Evolutionary conservation across 2,888 invertebrate species (phyloP).

Genomic region (Oxytorus armatus): DNA sequence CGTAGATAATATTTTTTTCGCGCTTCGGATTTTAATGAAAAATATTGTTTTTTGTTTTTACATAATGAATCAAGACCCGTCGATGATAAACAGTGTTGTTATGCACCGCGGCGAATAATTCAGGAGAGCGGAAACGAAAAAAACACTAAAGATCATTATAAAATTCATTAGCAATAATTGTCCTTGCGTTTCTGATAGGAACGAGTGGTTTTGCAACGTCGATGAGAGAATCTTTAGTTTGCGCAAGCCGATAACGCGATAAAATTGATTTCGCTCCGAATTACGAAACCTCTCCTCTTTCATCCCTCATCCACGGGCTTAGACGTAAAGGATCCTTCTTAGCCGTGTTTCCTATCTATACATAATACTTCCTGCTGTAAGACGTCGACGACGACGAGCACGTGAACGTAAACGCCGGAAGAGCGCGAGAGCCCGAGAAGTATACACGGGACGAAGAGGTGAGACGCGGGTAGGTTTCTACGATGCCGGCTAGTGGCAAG

Average conservation of each 20-base stretch:
- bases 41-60: too few species aligned
- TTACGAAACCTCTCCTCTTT: conserved; percentile 63
- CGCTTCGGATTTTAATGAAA: too few species aligned
- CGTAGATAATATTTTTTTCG: background rate
- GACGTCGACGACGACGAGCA: conserved; percentile 70
- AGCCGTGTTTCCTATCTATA: conserved; percentile 71
- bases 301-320: conserved; percentile 56
- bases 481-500: conserved; percentile 63
- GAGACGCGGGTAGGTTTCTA: conserved; percentile 58
- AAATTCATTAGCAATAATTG: background rate
- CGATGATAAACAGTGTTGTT: too few species aligned
- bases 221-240: conserved; percentile 23
- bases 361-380: conserved; percentile 76
- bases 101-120: too few species aligned
- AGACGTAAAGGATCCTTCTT: conserved; percentile 71
- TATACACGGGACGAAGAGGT: conserved; percentile 38
- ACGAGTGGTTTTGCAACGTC: conserved; percentile 7
- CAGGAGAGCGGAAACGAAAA: too few species aligned
- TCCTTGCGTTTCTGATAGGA: background rate
- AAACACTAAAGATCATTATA: background rate
- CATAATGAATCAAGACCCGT: too few species aligned
- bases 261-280: conserved; percentile 73
- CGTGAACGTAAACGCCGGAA: conserved; percentile 60
- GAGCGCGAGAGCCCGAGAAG: conserved; percentile 57
- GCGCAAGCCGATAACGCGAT: conserved; percentile 28